phyloP scores from a whole-genome alignment of 2,888 invertebrate species.

The Parnassius mnemosyne region DNA sequence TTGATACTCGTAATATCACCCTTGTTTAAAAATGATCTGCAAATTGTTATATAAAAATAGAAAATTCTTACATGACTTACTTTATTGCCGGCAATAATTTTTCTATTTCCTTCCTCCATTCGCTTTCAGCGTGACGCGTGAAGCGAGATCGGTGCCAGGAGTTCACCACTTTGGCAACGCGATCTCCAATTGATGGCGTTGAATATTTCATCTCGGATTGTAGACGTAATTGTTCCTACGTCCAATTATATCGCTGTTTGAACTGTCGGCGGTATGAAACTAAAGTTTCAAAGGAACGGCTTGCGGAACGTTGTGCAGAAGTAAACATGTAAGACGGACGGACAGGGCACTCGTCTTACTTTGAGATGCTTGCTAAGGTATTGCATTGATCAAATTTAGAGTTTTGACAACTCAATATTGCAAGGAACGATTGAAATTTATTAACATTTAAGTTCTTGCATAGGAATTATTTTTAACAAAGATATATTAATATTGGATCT shows the following conservation, averaged over 20 bases:
- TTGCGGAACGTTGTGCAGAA: conserved; percentile 13
- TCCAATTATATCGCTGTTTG: conserved; percentile 30
- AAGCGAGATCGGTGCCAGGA: conserved; percentile 10
- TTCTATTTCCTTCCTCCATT: neutral
- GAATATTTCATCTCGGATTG: conserved; percentile 11
- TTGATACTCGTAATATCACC: too few relatives aligned
- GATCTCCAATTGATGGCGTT: conserved; percentile 12
- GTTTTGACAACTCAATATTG: too few relatives aligned
- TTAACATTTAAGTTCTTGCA: too few relatives aligned
- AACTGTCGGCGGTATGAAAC: conserved; percentile 28
- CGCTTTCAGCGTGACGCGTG: neutral
- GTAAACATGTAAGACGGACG: conserved; percentile 4
- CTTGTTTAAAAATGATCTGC: too few relatives aligned
- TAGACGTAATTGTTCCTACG: conserved; percentile 14
- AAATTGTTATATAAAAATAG: too few relatives aligned
- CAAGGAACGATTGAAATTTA: too few relatives aligned
- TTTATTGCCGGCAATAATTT: conserved; percentile 1
- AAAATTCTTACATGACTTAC: too few relatives aligned
- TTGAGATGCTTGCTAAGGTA: neutral
- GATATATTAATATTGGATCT: too few relatives aligned
- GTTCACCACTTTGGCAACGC: conserved; percentile 3
- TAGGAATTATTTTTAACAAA: too few relatives aligned
- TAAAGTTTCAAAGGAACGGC: conserved; percentile 29
- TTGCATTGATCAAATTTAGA: too few relatives aligned
- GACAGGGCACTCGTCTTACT: conserved; percentile 14